A percentile compares a stretch with the other conserved stretches of the same genome.
Conservation (phyloP, 1,140 invertebrate species). For the Holcopasites calliopsidis region DNA sequence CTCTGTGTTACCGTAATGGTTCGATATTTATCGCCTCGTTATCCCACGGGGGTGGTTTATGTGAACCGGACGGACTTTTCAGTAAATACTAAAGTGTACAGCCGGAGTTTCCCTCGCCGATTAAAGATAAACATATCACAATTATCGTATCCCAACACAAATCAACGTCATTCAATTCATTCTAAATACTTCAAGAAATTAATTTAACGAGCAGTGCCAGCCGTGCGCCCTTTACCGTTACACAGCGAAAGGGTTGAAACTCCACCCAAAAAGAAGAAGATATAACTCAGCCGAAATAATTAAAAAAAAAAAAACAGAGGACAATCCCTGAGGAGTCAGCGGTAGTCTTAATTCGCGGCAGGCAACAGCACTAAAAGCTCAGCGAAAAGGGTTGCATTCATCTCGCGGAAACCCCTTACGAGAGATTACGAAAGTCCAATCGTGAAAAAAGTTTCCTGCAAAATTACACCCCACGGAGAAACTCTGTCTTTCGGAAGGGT, state of each 20-base stretch:
- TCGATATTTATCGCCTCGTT: conserved; percentile 62
- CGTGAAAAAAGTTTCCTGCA: conserved; percentile 24
- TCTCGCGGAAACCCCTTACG: conserved; percentile 7
- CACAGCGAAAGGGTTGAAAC: no score
- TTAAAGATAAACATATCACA: no score
- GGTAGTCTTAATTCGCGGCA: conserved; percentile 40
- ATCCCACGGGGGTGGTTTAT: conserved; percentile 22
- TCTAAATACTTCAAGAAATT: background rate
- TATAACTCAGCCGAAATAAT: conserved; percentile 38
- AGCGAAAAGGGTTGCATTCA: conserved; percentile 32
- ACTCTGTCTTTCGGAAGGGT: background rate
- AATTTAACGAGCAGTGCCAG: background rate
- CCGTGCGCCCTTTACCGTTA: background rate
- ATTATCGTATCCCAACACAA: no score
- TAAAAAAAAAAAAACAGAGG: conserved; percentile 58
- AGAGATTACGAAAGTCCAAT: conserved; percentile 24
- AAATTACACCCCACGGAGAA: conserved; percentile 6
- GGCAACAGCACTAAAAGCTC: conserved; percentile 21
- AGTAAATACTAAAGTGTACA: conserved; percentile 16
- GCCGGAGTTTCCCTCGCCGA: background rate
- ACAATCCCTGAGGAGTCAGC: conserved; percentile 23
- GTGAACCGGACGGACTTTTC: conserved; percentile 25
- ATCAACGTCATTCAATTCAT: no score
- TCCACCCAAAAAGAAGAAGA: conserved; percentile 10
- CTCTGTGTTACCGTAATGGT: conserved; percentile 34